Percentiles rank a stretch among this genome's conserved stretches.
Evolutionary conservation across 2,113 vertebrate species (phyloP).

Genomic region (Antigone vipio): DNA sequence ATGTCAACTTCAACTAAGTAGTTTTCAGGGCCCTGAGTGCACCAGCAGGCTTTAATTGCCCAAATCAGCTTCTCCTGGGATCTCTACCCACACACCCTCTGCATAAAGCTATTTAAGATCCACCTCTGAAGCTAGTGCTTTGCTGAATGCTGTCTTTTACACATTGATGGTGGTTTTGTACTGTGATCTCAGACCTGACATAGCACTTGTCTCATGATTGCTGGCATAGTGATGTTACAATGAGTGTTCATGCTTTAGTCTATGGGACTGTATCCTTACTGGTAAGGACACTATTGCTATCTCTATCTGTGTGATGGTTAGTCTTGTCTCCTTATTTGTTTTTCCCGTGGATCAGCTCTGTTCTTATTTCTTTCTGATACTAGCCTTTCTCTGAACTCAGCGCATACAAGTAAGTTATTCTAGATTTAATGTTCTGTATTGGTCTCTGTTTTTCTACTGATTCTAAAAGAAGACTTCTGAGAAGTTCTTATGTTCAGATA

Average conservation of each 20-base stretch:
- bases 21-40: not conserved
- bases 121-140: accelerated
- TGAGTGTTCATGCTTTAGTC: accelerated
- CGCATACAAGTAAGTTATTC: accelerated
- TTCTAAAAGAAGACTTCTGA: not conserved
- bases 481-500: not conserved
- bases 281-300: accelerated
- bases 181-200: accelerated
- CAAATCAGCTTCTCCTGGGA: not conserved
- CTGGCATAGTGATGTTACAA: accelerated
- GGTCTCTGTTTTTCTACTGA: accelerated
- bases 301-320: not conserved
- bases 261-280: accelerated
- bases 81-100: not conserved
- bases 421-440: not conserved
- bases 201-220: accelerated
- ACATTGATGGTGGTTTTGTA: accelerated
- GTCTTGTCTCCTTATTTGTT: not conserved
- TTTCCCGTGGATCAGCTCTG: accelerated
- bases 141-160: accelerated
- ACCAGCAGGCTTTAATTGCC: not conserved
- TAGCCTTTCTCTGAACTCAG: not conserved
- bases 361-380: accelerated
- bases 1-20: not conserved
- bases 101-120: not conserved